Evolutionary conservation across 2,888 invertebrate species (phyloP).

Genomic region (Spodoptera exigua): DNA sequence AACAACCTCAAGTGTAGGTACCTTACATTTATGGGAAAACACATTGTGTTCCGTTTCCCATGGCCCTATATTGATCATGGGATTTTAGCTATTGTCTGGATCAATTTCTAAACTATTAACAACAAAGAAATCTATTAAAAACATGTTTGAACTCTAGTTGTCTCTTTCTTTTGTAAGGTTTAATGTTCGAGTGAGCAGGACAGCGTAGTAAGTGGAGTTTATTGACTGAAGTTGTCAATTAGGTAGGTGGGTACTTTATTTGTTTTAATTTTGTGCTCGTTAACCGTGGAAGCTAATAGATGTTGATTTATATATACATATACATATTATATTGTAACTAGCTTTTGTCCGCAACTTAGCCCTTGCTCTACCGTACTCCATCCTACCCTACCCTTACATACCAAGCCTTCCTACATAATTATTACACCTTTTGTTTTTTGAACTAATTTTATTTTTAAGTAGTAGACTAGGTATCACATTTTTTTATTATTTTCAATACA

Average conservation of each 20-base stretch:
- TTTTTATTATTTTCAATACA: too few relatives aligned
- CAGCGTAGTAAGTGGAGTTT: constrained; percentile 13
- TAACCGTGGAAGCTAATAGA: constrained; percentile 27
- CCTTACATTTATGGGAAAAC: constrained; percentile 73
- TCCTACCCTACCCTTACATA: too few relatives aligned
- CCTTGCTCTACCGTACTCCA: too few relatives aligned
- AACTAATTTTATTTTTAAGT: too few relatives aligned
- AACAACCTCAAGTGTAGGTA: constrained; percentile 69
- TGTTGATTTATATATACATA: constrained; percentile 21
- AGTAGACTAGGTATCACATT: too few relatives aligned
- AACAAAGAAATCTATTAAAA: constrained; percentile 49
- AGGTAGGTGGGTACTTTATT: constrained; percentile 25
- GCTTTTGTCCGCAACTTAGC: too few relatives aligned
- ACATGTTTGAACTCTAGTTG: constrained; percentile 25
- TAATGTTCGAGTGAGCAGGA: constrained; percentile 29
- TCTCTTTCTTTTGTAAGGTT: constrained; percentile 38
- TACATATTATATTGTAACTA: too few relatives aligned
- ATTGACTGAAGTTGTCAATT: constrained; percentile 26
- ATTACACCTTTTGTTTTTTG: too few relatives aligned
- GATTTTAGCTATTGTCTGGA: constrained; percentile 53
- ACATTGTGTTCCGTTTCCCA: constrained; percentile 76
- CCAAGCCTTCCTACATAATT: too few relatives aligned
- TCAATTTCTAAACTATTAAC: constrained; percentile 48
- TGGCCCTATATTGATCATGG: constrained; percentile 64
- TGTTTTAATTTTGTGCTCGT: constrained; percentile 23